Conservation (phyloP, 2,113 vertebrate genomes). For the Prinia subflava region DNA sequence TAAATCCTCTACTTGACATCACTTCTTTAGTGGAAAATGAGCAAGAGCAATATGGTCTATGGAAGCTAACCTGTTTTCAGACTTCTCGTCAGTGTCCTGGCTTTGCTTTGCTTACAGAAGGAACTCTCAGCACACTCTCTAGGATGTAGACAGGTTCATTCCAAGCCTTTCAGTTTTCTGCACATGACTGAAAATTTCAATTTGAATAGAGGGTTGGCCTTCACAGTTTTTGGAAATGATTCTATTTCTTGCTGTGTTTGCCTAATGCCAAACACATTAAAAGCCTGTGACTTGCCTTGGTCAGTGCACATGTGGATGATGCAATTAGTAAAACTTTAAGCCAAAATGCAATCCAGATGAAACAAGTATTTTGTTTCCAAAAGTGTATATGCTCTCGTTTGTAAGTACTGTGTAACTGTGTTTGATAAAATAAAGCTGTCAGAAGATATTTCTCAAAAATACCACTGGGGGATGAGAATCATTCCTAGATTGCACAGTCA, state of each 20-base stretch:
- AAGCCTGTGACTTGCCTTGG: background rate
- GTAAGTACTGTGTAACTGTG: background rate
- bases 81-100: background rate
- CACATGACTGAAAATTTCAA: background rate
- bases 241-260: background rate
- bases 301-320: background rate
- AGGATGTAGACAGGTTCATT: background rate
- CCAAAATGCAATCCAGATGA: background rate
- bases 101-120: background rate
- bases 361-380: background rate
- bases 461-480: background rate
- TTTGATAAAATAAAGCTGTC: background rate
- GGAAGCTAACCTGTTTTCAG: background rate
- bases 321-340: background rate
- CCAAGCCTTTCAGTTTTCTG: background rate
- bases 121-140: background rate
- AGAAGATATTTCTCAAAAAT: background rate
- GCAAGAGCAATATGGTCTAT: background rate
- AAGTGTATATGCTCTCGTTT: background rate
- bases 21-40: background rate
- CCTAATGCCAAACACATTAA: background rate
- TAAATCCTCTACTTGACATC: background rate
- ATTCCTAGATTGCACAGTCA: background rate
- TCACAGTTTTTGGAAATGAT: background rate
- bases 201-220: background rate